Evolutionary conservation across 2,888 invertebrate genomes (phyloP), one percentile per base, ranked within the genome.

Genomic region (Ganaspis brasiliensis): DNA sequence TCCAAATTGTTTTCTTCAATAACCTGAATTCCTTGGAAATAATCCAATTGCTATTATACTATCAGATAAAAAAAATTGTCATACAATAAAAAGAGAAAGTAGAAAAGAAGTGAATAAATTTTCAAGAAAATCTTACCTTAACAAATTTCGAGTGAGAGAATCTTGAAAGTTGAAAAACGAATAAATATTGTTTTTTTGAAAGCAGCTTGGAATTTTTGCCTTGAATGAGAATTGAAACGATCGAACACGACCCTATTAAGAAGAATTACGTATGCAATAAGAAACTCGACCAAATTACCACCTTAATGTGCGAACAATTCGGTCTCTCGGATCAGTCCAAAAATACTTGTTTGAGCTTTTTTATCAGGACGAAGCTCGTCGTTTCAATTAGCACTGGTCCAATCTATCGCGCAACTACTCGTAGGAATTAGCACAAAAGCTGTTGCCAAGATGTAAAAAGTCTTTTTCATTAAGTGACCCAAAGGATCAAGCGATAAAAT

Each of bases 271-370:
- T 67, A 67, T 67, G 24, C 45, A 67, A 40, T 45, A 45, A 67
- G 26, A 67, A 67, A 67, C 24, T 8, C 45, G 67, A 45, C 63
- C 63, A 63, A n/a, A 24, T 67, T 67, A 45, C 9, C 21, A 45
- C 52, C n/a, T 21, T 45, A 67, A 67, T 40, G 24, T 67, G 45
- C 67, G 45, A 45, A n/a, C 1, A 26, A n/a, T 45, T 45, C 19
- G 61, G 61, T 35, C 37, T 19, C 40, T 26, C 24, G 21, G n/a
- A 40, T 45, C 26, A 67, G 67, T 67, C 67, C 67, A 67, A 67
- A 67, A 67, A 67, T 67, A 67, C 45, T n/a, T 45, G n/a, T 67
- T 67, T 45, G 67, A 67, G 67, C 67, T 67, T 67, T 67, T 63
- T 67, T 67, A 52, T 52, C 67, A 67, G 67, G 45, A 24, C n/a